Evolutionary conservation across 2,888 invertebrate species (phyloP).

Genomic region (Galerucella nymphaeae): DNA sequence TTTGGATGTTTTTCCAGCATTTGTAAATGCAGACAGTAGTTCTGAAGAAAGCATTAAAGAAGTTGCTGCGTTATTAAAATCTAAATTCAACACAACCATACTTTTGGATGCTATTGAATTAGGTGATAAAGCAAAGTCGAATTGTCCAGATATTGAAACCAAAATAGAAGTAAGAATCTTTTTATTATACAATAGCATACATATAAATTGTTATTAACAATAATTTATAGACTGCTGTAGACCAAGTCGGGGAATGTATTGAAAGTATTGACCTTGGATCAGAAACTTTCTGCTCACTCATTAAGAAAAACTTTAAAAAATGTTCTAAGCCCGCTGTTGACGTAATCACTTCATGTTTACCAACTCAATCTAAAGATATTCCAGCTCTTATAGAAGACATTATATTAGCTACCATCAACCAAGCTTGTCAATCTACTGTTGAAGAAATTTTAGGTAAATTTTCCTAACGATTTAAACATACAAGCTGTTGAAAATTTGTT

Average conservation of each 20-base stretch:
- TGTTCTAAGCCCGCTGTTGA: conserved; percentile 40
- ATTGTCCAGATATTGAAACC: conserved; percentile 39
- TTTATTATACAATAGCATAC: too few relatives aligned
- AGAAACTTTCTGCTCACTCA: conserved; percentile 40
- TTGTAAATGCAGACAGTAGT: neutral
- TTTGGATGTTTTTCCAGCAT: neutral
- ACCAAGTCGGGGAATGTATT: conserved; percentile 31
- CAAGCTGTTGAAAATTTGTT: neutral
- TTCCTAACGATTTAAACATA: neutral
- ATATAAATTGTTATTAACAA: neutral
- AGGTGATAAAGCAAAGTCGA: conserved; percentile 27
- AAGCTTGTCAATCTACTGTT: conserved; percentile 41
- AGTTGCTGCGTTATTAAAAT: conserved; percentile 14
- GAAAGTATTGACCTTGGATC: conserved; percentile 36
- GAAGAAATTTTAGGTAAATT: conserved; percentile 44
- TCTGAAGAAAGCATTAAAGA: conserved; percentile 29
- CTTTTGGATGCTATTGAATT: conserved; percentile 28
- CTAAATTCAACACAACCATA: conserved; percentile 35
- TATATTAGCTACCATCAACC: conserved; percentile 27
- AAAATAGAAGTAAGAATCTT: conserved; percentile 34
- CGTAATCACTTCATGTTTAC: conserved; percentile 34
- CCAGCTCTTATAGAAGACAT: conserved; percentile 34
- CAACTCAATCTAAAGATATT: conserved; percentile 39
- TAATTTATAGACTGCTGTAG: conserved; percentile 24
- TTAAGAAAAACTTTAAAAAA: conserved; percentile 34